Evolutionary conservation across 35 echinoderm and acorn worm species (phyloP), one percentile per base, ranked within the genome.

Genomic region (Holothuria glaberrima): DNA sequence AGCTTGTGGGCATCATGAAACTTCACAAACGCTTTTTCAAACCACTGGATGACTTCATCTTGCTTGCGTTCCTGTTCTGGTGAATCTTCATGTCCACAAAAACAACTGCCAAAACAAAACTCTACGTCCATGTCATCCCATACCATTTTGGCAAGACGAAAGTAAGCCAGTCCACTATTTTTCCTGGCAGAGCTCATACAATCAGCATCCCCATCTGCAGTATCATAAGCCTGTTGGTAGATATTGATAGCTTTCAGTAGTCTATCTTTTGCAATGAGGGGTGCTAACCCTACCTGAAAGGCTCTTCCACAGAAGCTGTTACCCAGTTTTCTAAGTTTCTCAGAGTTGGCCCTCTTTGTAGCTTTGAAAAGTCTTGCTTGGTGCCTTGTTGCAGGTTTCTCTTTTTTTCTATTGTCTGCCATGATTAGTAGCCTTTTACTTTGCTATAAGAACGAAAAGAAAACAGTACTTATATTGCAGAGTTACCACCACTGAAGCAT

Each of bases 111-210:
- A 29, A 25, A 4, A 67, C 9, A 29, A 33, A 26, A 33, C 0
- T 69, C 31, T 10, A 5, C 66, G 1, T 69, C 14, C 66, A 69
- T 26, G 9, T 69, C 0, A 5, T 29, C 66, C 25, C 25, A 69
- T 26, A 1, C 66, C 25, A 69, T 4, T 6, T 69, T 33, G 24
- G 66, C 66, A 4, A 69, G 66, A 0, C 22, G 66, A 20, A 6
- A 69, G 66, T 69, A 69, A 33, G 66, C 66, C 22, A 69, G 66
- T 9, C 66, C 66, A 20, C 25, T 69, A 17, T 69, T 69, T 33
- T 69, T 69, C 66, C 9, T 69, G 31, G 66, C 66, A 26, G 66
- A 69, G 31, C 66, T 69, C 66, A 69, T 69, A 20, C 66, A 29
- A 17, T 69, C 66, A 5, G 24, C 31, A 33, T 69, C 66, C 22